Evolutionary conservation across 2,888 invertebrate species (phyloP).

Genomic region (Ischnura elegans): DNA sequence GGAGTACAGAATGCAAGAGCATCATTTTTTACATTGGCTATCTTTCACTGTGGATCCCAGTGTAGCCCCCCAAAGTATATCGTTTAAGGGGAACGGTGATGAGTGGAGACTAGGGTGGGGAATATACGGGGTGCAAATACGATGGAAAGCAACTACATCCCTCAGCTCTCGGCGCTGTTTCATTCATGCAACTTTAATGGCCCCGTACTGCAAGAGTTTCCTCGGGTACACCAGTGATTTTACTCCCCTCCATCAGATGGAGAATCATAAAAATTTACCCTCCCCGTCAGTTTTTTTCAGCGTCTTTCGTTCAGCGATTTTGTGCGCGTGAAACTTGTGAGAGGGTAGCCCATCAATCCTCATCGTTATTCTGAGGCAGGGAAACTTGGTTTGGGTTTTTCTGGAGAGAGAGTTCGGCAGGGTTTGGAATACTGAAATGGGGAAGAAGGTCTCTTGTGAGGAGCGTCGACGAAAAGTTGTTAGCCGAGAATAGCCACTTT

Average conservation of each 20-base stretch:
- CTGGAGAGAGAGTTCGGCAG: not conserved
- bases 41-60: too few species aligned
- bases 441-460: too few species aligned
- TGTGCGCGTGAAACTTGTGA: not conserved
- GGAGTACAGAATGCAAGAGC: not conserved
- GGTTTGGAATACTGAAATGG: too few species aligned
- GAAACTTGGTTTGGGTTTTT: not conserved
- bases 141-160: not conserved
- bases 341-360: not conserved
- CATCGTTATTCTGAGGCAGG: not conserved
- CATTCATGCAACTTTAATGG: not conserved
- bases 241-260: not conserved
- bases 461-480: too few species aligned
- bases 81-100: not conserved
- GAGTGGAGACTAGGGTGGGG: not conserved
- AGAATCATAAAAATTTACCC: not conserved
- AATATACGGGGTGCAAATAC: not conserved
- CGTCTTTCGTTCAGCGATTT: not conserved
- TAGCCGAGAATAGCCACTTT: too few species aligned
- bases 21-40: too few species aligned
- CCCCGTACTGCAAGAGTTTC: not conserved
- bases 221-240: too few species aligned
- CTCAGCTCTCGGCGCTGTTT: not conserved
- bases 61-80: too few species aligned
- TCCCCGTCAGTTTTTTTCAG: not conserved